Evolutionary conservation across 2,113 vertebrate genomes (phyloP), one percentile per base, ranked within the genome.

Genomic region (Leptocoma aspasia): DNA sequence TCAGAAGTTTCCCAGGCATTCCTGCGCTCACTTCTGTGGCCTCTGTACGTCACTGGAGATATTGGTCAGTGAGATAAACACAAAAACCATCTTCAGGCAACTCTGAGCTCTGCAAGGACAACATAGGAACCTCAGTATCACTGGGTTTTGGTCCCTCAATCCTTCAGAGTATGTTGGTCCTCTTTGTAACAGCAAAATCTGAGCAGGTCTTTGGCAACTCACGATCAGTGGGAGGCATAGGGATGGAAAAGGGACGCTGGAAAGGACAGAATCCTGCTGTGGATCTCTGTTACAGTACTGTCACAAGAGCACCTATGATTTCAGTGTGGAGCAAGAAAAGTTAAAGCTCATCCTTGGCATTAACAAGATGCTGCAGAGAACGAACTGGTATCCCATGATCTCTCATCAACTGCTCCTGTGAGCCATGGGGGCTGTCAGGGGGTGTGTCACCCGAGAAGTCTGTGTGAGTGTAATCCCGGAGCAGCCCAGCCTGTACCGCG

Each of bases 341-440:
- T 98, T 98, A 98, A 97, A 99, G 98, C 96, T 99, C 97, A 97
- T 98, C 97, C 97, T 97, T 97, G 96, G 97, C 85, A 37, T 82
- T 97, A 33, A 57, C 91, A 28, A 96, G 97, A 86, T 97, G 95
- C 96, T 96, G 98, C 88, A 92, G 92, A 5, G 89, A 91, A 73
- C 2, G 92, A 57, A 86, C 49, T 1, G 91, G 37, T 50, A 96
- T 76, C 5, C 33, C 63, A 26, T 94, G 96, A 50, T 95, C 90
- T 35, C 52, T 69, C 96, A 95, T 47, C 92, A 80, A 31, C 21
- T 95, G 56, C 89, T 83, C 12, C 94, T 47, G 54, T 92, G 96
- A 50, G 57, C 39, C 45, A 13, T 18, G 5, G 23, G 15, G 13
- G 60, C 72, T 75, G 49, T 57, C 42, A 15, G 71, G 37, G 49